These are phyloP conservation scores for Zaprionus africanus DNA, from an alignment of 1,140 invertebrate species.

Conservation along the genomic window DNA sequence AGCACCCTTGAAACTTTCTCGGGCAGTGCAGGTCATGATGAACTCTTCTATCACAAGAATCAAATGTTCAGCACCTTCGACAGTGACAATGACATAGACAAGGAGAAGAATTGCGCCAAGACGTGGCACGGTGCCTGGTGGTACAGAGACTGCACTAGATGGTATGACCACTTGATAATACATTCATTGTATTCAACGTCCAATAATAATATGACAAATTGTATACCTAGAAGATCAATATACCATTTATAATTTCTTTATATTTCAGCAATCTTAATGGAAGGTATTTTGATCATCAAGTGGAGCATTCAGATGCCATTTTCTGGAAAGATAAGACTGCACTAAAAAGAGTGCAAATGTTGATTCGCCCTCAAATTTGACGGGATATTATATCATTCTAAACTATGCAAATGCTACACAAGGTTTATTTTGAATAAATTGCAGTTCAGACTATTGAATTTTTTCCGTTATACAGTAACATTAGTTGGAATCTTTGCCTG, in stretches of 20 bases:
- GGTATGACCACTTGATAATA: too few species aligned
- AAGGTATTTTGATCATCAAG: not conserved
- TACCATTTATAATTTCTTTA: not conserved
- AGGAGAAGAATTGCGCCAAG: not conserved
- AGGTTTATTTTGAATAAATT: too few species aligned
- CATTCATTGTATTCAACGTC: too few species aligned
- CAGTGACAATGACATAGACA: not conserved
- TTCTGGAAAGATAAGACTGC: not conserved
- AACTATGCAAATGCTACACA: too few species aligned
- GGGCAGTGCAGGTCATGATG: not conserved
- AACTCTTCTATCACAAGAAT: not conserved
- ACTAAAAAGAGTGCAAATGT: not conserved
- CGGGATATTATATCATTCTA: too few species aligned
- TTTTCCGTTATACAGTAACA: too few species aligned
- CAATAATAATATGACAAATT: not conserved
- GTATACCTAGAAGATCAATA: not conserved
- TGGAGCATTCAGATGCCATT: not conserved
- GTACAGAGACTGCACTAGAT: not conserved
- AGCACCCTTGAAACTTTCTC: not conserved
- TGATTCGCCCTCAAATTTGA: not conserved
- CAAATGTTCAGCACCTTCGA: slow-evolving; percentile 2
- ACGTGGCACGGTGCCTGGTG: not conserved
- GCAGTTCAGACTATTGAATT: too few species aligned
- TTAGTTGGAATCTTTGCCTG: too few species aligned
- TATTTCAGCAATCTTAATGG: not conserved